Base-by-base conservation (phyloP, 2,113 vertebrate genomes). In the Scartelaos histophorus region DNA sequence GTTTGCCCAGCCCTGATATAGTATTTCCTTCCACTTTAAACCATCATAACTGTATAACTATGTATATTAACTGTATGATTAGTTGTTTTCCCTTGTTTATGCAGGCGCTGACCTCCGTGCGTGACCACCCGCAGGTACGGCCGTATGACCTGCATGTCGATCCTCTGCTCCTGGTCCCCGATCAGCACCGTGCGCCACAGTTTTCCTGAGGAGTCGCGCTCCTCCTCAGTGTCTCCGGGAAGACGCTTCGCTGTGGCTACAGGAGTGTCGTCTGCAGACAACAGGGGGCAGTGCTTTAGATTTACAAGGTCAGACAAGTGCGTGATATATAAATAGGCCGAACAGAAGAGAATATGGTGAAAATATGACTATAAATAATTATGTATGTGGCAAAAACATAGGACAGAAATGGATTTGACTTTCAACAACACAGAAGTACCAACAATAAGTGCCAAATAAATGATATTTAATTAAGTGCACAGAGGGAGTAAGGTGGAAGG, bases 171-270 rank as follows among this genome's bases (percentile, higher is more conserved):
- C 86, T 98, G 98, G 46, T 98, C 98, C 0, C 97, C 96, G 0
- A 99, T 97, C 86, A 99, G 95, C 69, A 99, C 96, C 0, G 97
- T 98, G 38, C 98, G 91, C 98, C 98, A 99, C 82, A 98, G 90
- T 7, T 96, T 93, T 0, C 97, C 96, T 0, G 96, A 96, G 5
- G 94, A 91, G 0, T 95, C 93, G 0, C 94, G 78, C 47, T 96
- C 95, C 0, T 95, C 96, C 0, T 97, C 96, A 46, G 95, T 94
- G 68, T 96, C 95, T 4, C 95, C 94, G 0, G 97, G 97, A 84
- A 96, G 95, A 72, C 95, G 95, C 82, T 97, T 98, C 73, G 95
- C 96, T 0, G 94, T 95, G 70, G 97, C 96, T 76, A 98, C 97
- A 0, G 98, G 97, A 3, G 97, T 96, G 76, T 98, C 98, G 21